These are phyloP conservation scores for Sternotherus odoratus DNA, from an alignment of 2,797 vertebrate genomes.

Conservation along the genomic window DNA sequence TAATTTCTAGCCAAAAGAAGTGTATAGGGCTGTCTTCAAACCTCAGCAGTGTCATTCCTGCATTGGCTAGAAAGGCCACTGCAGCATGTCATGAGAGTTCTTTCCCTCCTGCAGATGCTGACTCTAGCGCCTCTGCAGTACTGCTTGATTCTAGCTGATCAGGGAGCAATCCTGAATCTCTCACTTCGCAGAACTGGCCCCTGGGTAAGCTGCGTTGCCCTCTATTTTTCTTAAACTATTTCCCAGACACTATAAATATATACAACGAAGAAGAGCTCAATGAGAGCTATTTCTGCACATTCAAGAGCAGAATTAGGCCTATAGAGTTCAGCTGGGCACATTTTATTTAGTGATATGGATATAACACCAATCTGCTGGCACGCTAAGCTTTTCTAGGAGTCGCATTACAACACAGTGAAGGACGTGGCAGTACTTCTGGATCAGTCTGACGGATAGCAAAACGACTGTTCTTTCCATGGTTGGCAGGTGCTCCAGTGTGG, in stretches of 20 bases:
- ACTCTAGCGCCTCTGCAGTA: not conserved
- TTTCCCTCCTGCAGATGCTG: rapidly evolving
- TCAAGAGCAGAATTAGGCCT: constrained; percentile 12
- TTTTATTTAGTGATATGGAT: constrained; percentile 66
- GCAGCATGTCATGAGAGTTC: rapidly evolving
- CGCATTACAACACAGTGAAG: constrained; percentile 70
- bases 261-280: not conserved
- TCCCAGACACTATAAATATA: not conserved
- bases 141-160: not conserved
- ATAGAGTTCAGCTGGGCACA: constrained; percentile 32
- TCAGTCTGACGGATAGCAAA: constrained; percentile 39
- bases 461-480: not conserved
- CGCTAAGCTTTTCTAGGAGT: constrained; percentile 63
- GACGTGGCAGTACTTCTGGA: constrained; percentile 56
- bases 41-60: not conserved
- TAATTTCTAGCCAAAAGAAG: not conserved
- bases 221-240: not conserved
- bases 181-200: not conserved
- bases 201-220: not conserved
- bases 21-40: not conserved
- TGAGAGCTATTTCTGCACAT: not conserved
- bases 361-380: constrained; percentile 60
- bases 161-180: not conserved
- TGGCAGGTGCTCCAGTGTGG: not conserved
- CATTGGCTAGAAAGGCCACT: not conserved